Percentiles rank a stretch among this genome's conserved stretches.
Conservation (phyloP, 1,140 invertebrate species). For the Armadillidium nasatum region DNA sequence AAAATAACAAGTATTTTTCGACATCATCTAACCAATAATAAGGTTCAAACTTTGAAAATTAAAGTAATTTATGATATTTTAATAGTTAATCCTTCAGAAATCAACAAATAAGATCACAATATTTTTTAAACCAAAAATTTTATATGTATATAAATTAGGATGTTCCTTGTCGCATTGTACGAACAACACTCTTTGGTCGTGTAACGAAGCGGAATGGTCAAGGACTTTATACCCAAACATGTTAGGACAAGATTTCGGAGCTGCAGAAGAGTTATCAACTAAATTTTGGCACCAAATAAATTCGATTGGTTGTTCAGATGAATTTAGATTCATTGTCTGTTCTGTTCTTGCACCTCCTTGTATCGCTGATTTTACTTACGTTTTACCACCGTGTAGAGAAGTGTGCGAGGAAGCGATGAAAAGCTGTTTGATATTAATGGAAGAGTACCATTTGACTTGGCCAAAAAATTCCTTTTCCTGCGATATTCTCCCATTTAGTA, state of each 20-base stretch:
- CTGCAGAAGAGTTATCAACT: constrained; percentile 24
- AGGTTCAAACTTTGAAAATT: no score
- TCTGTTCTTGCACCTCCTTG: constrained; percentile 36
- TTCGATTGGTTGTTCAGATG: constrained; percentile 31
- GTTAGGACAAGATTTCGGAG: constrained; percentile 30
- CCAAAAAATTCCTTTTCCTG: constrained; percentile 37
- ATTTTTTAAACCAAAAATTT: no score
- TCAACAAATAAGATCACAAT: no score
- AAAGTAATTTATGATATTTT: no score
- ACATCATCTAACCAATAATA: no score
- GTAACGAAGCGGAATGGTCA: constrained; percentile 35
- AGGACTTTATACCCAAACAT: constrained; percentile 31
- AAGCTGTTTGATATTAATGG: constrained; percentile 30
- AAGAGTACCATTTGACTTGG: constrained; percentile 31
- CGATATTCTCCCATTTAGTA: constrained; percentile 29
- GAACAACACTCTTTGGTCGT: constrained; percentile 30
- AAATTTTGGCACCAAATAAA: constrained; percentile 35
- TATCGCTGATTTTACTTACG: constrained; percentile 27
- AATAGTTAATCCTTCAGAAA: no score
- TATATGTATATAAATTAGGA: no score
- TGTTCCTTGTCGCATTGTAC: constrained; percentile 35
- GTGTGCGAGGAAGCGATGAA: constrained; percentile 34
- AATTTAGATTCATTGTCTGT: constrained; percentile 39
- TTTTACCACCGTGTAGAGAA: constrained; percentile 38
- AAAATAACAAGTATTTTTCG: no score